These are phyloP conservation scores for Stenurella melanura DNA, from an alignment of 2,888 invertebrate species.

Conservation along the genomic window DNA sequence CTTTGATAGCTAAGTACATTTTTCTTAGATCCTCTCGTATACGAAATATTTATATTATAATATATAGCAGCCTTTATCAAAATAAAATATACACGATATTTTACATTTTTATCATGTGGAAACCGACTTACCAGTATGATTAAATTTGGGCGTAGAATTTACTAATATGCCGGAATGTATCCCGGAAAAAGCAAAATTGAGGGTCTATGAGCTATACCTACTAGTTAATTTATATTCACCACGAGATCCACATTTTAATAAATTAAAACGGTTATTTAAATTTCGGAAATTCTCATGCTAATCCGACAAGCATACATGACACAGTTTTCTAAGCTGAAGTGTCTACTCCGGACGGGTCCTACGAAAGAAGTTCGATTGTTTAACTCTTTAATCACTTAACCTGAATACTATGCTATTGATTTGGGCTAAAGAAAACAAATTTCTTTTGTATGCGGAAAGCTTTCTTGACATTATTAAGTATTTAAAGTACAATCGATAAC, in stretches of 20 bases:
- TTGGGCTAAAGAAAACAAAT: neutral
- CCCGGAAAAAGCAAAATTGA: neutral
- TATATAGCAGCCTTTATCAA: conserved; percentile 14
- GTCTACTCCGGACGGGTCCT: neutral
- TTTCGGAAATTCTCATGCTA: conserved; percentile 7
- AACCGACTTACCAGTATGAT: neutral
- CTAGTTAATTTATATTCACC: conserved; percentile 8
- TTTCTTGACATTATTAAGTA: neutral
- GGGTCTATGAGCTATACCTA: neutral
- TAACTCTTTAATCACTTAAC: neutral
- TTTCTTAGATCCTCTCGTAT: conserved; percentile 17
- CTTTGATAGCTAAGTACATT: conserved; percentile 14
- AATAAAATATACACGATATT: conserved; percentile 8
- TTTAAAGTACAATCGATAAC: too few relatives aligned
- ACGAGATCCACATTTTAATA: conserved; percentile 16
- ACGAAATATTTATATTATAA: conserved; percentile 13
- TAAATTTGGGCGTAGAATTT: conserved; percentile 13
- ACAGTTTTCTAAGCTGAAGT: neutral
- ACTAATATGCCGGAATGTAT: neutral
- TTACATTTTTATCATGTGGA: conserved; percentile 18
- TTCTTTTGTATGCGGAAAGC: neutral
- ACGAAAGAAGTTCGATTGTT: neutral
- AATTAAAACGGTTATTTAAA: conserved; percentile 11
- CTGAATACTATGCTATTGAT: neutral
- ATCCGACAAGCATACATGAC: neutral